Evolutionary conservation across 2,888 invertebrate genomes (phyloP), one percentile per base, ranked within the genome.

Genomic region (Beris morrisii): DNA sequence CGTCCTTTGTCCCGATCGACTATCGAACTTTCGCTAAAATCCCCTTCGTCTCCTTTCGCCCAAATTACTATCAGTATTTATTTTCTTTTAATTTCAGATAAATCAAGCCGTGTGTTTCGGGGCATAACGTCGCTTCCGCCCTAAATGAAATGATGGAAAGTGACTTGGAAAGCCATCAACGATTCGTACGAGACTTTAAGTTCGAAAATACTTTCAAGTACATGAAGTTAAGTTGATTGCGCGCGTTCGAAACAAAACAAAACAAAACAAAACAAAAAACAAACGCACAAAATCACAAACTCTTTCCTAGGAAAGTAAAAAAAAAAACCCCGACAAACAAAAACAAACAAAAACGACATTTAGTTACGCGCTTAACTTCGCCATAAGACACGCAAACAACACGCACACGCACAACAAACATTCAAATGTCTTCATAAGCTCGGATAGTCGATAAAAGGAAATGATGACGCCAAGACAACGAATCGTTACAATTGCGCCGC

Each of bases 211-310:
- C 31, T 43, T 58, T 57, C 56, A 50, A 64, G 12, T 58, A 50
- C 54, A 57, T 64, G 31, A 66, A 64, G 44, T 54, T 68, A 52
- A 68, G 68, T 66, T 66, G 68, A 68, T 66, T 68, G 22, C 4
- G 44, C 9, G 9, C 44, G 13, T 46, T 13, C 15, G 6, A 28
- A 28, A 56, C 32, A 52, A n/a, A 32, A 53, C 31, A n/a, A 65
- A 32, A 11, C 46, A 22, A 7, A 13, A 43, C 7, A 44, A 28
- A 22, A 64, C 28, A n/a, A 59, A 2, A 46, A 53, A 22, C 22
- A 22, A 22, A 22, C 22, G 22, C 22, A 22, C 22, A 22, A 22
- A 22, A 58, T 44, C 13, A 22, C 6, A 45, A 12, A 31, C 22
- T 44, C 44, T 44, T 44, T 3, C 11, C 2, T 44, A 44, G 44